These are phyloP conservation scores for Bursaphelenchus mucronatus DNA, from an alignment of 1,140 invertebrate species.

Conservation along the genomic window DNA sequence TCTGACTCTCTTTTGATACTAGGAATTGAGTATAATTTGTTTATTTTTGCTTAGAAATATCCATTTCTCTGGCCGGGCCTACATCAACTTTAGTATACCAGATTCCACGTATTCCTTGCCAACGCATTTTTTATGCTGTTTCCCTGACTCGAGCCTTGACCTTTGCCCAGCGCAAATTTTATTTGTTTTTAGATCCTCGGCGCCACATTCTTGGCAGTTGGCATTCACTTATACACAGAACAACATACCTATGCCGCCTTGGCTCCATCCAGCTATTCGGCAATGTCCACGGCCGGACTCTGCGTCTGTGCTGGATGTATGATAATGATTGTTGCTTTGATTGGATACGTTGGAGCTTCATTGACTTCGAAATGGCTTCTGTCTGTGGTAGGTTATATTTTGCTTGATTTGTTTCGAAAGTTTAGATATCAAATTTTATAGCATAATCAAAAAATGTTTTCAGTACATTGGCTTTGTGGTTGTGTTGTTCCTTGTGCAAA, in stretches of 20 bases:
- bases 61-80: background rate
- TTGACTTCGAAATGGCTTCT: conserved; percentile 38
- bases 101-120: background rate
- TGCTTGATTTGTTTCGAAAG: background rate
- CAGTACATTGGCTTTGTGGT: conserved; percentile 43
- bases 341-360: conserved; percentile 40
- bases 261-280: conserved; percentile 38
- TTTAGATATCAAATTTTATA: conserved; percentile 17
- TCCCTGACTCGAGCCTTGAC: no score
- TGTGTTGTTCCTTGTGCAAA: conserved; percentile 43
- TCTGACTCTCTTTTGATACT: no score
- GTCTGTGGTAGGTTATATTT: conserved; percentile 25
- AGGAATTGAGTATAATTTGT: no score
- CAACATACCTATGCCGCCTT: conserved; percentile 37
- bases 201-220: conserved; percentile 36
- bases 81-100: conserved; percentile 13
- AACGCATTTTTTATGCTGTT: no score
- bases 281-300: conserved; percentile 44
- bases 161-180: no score
- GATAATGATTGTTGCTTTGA: conserved; percentile 43
- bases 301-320: conserved; percentile 34
- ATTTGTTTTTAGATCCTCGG: conserved; percentile 24
- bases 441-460: conserved; percentile 7
- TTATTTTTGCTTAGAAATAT: no score
- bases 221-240: conserved; percentile 45